A percentile compares a stretch with the other conserved stretches of the same genome.
phyloP scores from a whole-genome alignment of 2,888 invertebrate genomes.

The Hypolimnas misippus region DNA sequence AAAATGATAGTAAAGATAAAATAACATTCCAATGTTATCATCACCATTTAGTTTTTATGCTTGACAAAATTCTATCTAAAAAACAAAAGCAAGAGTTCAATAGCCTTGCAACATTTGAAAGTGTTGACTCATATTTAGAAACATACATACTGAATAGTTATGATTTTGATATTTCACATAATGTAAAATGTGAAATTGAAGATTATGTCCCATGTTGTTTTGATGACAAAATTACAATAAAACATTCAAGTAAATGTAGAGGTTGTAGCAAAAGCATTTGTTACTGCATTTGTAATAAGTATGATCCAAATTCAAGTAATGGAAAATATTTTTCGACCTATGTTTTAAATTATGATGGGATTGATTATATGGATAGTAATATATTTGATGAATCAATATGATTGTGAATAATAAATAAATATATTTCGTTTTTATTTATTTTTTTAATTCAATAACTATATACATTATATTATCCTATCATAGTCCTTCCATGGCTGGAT shows the following conservation, averaged over 20 bases:
- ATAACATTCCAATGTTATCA: constrained; percentile 94
- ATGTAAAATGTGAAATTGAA: constrained; percentile 50
- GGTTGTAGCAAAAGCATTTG: constrained; percentile 66
- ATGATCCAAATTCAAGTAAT: constrained; percentile 59
- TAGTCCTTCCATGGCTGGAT: no score
- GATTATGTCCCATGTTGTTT: constrained; percentile 69
- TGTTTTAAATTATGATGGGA: constrained; percentile 61
- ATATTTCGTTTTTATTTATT: no score
- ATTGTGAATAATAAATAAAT: constrained; percentile 26
- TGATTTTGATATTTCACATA: constrained; percentile 55
- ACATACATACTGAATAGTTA: constrained; percentile 71
- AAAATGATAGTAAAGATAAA: constrained; percentile 83
- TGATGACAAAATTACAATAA: constrained; percentile 68
- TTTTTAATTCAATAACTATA: no score
- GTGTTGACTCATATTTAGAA: constrained; percentile 88
- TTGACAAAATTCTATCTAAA: constrained; percentile 91
- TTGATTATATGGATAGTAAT: constrained; percentile 71
- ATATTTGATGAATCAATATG: constrained; percentile 64
- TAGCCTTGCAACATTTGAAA: constrained; percentile 86
- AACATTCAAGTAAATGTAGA: constrained; percentile 74
- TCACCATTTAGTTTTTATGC: constrained; percentile 98
- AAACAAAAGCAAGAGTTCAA: constrained; percentile 91
- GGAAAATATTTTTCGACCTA: constrained; percentile 69
- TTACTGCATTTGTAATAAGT: constrained; percentile 70
- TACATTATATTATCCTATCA: no score